Conservation (phyloP, 2,888 invertebrate species). For the Steinernema hermaphroditum region DNA sequence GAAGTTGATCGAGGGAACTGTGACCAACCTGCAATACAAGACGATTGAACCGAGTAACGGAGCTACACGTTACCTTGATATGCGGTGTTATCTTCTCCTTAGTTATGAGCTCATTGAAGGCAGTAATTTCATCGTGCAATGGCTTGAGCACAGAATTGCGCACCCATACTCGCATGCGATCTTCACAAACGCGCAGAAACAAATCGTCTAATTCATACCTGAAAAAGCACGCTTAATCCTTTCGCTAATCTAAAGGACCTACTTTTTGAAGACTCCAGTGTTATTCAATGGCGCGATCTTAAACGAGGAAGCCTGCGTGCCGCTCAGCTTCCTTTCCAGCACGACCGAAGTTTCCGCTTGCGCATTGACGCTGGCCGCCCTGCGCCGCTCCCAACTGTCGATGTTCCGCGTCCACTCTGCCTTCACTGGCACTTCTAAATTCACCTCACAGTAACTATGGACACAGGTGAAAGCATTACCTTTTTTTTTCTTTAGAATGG, state of each 20-base stretch:
- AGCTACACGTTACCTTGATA: not conserved
- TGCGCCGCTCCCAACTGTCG: constrained; percentile 6
- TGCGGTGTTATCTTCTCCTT: constrained; percentile 19
- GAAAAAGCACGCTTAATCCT: too few species aligned
- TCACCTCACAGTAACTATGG: not conserved
- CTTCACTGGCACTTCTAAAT: not conserved
- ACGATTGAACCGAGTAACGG: not conserved
- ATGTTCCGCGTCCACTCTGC: not conserved
- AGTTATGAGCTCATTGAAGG: not conserved
- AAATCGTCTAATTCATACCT: constrained; percentile 15
- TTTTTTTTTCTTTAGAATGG: constrained; percentile 1
- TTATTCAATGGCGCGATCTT: not conserved
- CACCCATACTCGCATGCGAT: constrained; percentile 12
- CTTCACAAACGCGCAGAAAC: constrained; percentile 11
- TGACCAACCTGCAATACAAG: constrained; percentile 7
- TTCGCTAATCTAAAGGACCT: not conserved
- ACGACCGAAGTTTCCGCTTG: not conserved
- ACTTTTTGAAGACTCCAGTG: constrained; percentile 2
- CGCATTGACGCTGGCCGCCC: not conserved
- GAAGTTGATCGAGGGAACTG: not conserved
- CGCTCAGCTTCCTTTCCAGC: constrained; percentile 1
- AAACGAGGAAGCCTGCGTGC: not conserved
- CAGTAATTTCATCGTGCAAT: not conserved
- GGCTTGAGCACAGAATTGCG: constrained; percentile 16
- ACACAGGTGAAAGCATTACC: not conserved